Base-by-base conservation (phyloP, 64 coral and sea anemone species). In the Dendronephthya gigantea region DNA sequence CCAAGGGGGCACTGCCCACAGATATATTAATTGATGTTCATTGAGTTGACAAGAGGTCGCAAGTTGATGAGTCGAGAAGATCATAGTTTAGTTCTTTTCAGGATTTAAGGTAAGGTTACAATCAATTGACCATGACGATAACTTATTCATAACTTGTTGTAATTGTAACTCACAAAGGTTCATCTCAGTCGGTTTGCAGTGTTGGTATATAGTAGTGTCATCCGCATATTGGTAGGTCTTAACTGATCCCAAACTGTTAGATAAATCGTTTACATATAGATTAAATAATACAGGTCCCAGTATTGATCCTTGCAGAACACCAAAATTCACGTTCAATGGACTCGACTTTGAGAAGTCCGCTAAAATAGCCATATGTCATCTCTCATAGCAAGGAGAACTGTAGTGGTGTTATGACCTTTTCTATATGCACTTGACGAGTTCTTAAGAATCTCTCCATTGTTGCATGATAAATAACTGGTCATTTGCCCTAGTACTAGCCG, bases 341-440 rank as follows among this genome's bases (percentile, higher is more conserved):
- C 69, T 76, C 35, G 51, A 7, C 51, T 58, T 58, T 58, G 51
- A 58, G 51, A 58, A 58, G 51, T 58, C 51, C 7, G 51, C 51
- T 58, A 58, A 58, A 58, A 58, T 58, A 58, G 3, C 51, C 51
- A 58, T 58, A 58, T 58, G 51, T 58, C 51, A 58, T 58, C 51
- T 58, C 51, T 58, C 51, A 58, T 58, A n/a, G 51, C 51, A 17
- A 58, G 51, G 23, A 58, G 51, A n/a, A 58, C 51, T 58, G 51
- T 58, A 17, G 51, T 58, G 51, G 51, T 58, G 22, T 58, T 58
- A 58, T 58, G 51, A n/a, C 51, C 51, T 58, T 58, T 58, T 58
- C 51, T 58, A 58, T 58, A 58, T 58, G 51, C 51, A 58, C 51
- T 58, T 58, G 51, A 58, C 51, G 51, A 58, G 51, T 58, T 58